Evolutionary conservation across 2,888 invertebrate species (phyloP), one percentile per base, ranked within the genome.

Genomic region (Mycalesis mineus): DNA sequence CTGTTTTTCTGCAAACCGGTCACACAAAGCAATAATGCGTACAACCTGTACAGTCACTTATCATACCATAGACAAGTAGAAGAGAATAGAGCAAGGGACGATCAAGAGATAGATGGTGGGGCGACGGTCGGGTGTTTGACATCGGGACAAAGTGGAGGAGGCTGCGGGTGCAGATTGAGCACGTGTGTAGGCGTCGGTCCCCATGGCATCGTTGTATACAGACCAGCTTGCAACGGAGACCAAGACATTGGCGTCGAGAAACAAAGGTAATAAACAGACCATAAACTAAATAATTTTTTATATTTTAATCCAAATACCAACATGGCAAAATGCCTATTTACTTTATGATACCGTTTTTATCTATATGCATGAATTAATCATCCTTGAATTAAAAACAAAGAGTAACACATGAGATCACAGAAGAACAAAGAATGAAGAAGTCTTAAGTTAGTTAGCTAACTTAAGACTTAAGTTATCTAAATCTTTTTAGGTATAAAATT

Each of bases 161-260:
- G 90, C 1, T 90, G 90, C 58, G 90, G 90, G 0, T 90, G 90
- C 67, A 69, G 86, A 55, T 73, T 90, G 22, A 89, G 90, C 64
- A 88, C 89, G 0, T 83, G 89, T 48, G 92, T 96, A 59, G 95
- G 96, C 0, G 95, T 97, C 8, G 96, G 96, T 1, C 96, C 96
- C 0, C 94, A 95, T 68, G 96, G 96, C 57, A 93, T 97, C 64
- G 93, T 93, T 60, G 92, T 95, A 50, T 93, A 93, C 73, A 68
- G 89, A 45, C 90, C 90, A 1, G 83, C 84, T 29, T 88, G 89
- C 70, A 83, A 82, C 54, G 87, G 88, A 57, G 92, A 91, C 52
- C 92, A 91, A 72, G 93, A 91, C 67, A 92, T 82, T 75, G 89
- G 89, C 63, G 92, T 91, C 70, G 93, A 93, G 73, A 93, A 92